These are phyloP conservation scores for Acleris cristana DNA, from an alignment of 2,888 invertebrate genomes.

Conservation along the genomic window DNA sequence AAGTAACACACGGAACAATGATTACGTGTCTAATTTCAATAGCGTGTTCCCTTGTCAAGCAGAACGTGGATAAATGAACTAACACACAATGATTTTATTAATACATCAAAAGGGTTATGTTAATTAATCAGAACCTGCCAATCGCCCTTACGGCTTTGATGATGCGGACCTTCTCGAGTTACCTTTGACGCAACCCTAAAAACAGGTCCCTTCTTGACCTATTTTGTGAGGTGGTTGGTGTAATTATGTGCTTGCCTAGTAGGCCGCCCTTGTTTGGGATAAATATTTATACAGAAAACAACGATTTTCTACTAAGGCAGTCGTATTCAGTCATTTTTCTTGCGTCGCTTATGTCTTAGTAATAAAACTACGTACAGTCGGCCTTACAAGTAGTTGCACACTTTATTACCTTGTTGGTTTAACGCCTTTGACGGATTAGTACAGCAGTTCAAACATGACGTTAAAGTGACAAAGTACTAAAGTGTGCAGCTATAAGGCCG, in stretches of 20 bases:
- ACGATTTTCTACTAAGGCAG: not conserved
- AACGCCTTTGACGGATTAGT: too few relatives aligned
- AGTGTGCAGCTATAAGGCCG: too few relatives aligned
- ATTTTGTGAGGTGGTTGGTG: conserved; percentile 22
- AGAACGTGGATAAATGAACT: not conserved
- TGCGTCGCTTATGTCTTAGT: not conserved
- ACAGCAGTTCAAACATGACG: too few relatives aligned
- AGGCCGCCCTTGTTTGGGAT: conserved; percentile 14
- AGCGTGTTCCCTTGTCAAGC: too few relatives aligned
- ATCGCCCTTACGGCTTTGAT: conserved; percentile 12
- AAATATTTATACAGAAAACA: conserved; percentile 32
- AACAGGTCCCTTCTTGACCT: conserved; percentile 15
- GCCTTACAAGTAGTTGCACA: too few relatives aligned
- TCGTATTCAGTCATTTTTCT: not conserved
- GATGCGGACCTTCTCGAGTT: conserved; percentile 9
- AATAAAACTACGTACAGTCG: not conserved
- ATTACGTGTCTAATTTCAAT: too few relatives aligned
- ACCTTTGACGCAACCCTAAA: conserved; percentile 16
- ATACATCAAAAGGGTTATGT: not conserved
- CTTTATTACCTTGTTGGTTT: too few relatives aligned
- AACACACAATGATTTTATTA: not conserved
- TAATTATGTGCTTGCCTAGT: conserved; percentile 29
- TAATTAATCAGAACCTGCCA: conserved; percentile 9
- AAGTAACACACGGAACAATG: too few relatives aligned
- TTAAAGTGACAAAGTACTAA: too few relatives aligned